These are phyloP conservation scores for Drepana arcuata DNA, from an alignment of 1,140 invertebrate genomes.

Conservation along the genomic window DNA sequence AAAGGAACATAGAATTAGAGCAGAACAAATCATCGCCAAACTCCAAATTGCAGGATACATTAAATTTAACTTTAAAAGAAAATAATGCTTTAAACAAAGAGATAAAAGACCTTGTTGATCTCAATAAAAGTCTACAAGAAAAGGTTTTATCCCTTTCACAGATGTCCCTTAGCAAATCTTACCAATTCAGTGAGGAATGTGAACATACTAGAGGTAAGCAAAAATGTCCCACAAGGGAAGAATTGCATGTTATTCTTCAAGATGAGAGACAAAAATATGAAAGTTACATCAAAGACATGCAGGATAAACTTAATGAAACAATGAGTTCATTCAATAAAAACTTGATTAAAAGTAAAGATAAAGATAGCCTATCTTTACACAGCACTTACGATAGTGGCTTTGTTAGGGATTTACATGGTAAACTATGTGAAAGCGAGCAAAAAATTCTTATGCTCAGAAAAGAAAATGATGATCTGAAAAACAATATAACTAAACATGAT, in stretches of 20 bases:
- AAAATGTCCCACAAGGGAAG: slow-evolving; percentile 45
- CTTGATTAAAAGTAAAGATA: slow-evolving; percentile 24
- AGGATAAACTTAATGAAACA: slow-evolving; percentile 54
- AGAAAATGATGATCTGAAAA: slow-evolving; percentile 58
- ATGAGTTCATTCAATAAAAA: slow-evolving; percentile 45
- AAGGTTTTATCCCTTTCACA: slow-evolving; percentile 46
- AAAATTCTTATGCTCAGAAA: slow-evolving; percentile 59
- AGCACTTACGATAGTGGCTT: slow-evolving; percentile 28
- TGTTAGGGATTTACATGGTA: slow-evolving; percentile 47
- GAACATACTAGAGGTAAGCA: slow-evolving; percentile 22
- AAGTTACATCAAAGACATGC: slow-evolving; percentile 47
- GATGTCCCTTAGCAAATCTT: slow-evolving; percentile 29
- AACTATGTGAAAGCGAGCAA: slow-evolving; percentile 62
- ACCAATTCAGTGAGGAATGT: slow-evolving; percentile 13
- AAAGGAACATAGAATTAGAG: slow-evolving; percentile 46
- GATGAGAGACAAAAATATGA: slow-evolving; percentile 67
- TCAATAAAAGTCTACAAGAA: slow-evolving; percentile 56
- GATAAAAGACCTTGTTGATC: slow-evolving; percentile 46
- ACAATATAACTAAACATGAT: slow-evolving; percentile 20
- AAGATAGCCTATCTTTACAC: slow-evolving; percentile 16
- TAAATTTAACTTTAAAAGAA: slow-evolving; percentile 33
- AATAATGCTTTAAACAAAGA: slow-evolving; percentile 49
- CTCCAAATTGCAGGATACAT: slow-evolving; percentile 29
- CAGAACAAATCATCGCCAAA: slow-evolving; percentile 19
- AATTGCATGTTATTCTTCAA: slow-evolving; percentile 50